Evolutionary conservation across 2,113 vertebrate genomes (phyloP), one percentile per base, ranked within the genome.

Genomic region (Oncorhynchus tshawytscha): DNA sequence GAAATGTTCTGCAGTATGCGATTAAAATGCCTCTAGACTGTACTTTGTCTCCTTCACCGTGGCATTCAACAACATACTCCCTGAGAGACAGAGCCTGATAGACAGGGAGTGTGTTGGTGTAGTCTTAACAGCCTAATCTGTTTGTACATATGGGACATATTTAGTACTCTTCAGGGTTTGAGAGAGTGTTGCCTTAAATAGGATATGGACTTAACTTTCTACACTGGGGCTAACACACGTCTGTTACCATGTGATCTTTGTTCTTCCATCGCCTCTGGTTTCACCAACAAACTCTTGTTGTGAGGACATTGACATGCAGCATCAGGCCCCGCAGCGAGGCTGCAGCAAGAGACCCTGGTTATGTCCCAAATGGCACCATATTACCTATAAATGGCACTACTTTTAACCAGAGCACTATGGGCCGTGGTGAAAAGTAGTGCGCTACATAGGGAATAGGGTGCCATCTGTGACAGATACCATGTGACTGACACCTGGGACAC

Each of bases 251-350:
- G 78, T 67, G 70, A 84, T 77, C 80, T 71, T 76, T 67, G 48
- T 69, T 71, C 85, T 84, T 89, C 86, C 75, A 79, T 0, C n/a
- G 22, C 24, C 39, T 11, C 62, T 80, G 76, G 51, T 73, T 75
- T 85, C 84, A 82, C 49, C 80, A 87, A 82, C 34, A 9, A 83
- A 75, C 84, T 78, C 76, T 71, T 69, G 27, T 83, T 91, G 67
- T 5, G 18, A 82, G 70, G 77, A 83, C 89, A 91, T 94, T 93
- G 85, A 85, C 77, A 93, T 92, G 88, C 92, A 76, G 81, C 60
- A 4, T 51, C 74, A 29, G 71, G 74, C 82, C 74, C 74, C 2
- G 39, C n/a, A 9, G 65, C 27, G 6, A 24, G 78, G 64, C 70
- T n/a, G 54, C 67, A 34, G 59, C 24, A 34, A 73, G 74, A 51